phyloP scores from a whole-genome alignment of 2,888 invertebrate genomes.

The Drosophila crucigera region DNA sequence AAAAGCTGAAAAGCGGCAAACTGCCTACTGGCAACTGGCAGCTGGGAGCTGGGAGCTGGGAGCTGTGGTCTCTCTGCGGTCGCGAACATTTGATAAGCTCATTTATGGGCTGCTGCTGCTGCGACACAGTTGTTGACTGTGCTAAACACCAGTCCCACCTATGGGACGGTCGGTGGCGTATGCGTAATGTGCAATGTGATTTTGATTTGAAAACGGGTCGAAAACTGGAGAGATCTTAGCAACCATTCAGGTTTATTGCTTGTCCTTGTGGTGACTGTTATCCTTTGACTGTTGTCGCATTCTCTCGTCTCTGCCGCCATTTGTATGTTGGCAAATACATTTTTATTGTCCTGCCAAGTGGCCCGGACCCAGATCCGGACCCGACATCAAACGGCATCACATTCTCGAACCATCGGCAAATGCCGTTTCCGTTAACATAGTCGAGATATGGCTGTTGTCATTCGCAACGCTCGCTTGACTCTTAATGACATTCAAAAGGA shows the following conservation, averaged over 20 bases:
- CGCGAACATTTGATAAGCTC: constrained; percentile 51
- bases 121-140: constrained; percentile 18
- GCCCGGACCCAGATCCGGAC: constrained; percentile 1
- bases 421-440: constrained; percentile 37
- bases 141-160: background rate
- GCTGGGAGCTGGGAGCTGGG: constrained; percentile 13
- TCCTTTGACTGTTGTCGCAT: constrained; percentile 62
- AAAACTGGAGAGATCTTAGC: constrained; percentile 25
- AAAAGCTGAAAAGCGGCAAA: constrained; percentile 20
- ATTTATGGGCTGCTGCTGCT: constrained; percentile 28
- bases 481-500: constrained; percentile 32
- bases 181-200: constrained; percentile 36
- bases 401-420: constrained; percentile 20
- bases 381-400: background rate
- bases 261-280: constrained; percentile 26
- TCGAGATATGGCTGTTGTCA: constrained; percentile 39
- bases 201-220: constrained; percentile 24
- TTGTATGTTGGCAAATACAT: constrained; percentile 54
- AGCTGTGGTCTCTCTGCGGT: constrained; percentile 40
- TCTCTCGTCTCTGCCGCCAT: constrained; percentile 50
- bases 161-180: constrained; percentile 24
- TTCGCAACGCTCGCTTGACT: constrained; percentile 39
- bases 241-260: constrained; percentile 47
- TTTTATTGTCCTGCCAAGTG: constrained; percentile 57
- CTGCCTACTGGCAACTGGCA: constrained; percentile 15